Percentiles rank a stretch among this genome's conserved stretches.
phyloP scores from a whole-genome alignment of 1,140 invertebrate genomes.

The Leptonema lineaticorne region DNA sequence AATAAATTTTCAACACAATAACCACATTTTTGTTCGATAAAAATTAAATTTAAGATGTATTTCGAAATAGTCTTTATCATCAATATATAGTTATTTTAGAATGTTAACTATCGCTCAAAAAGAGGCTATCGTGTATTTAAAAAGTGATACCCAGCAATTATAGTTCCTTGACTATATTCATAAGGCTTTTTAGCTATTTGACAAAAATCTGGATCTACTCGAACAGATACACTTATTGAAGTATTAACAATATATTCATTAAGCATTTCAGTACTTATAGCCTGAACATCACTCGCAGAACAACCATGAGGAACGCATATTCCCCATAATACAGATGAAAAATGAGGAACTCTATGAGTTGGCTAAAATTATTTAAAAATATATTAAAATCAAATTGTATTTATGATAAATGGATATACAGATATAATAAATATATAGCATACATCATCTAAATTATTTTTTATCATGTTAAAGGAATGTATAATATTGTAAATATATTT shows the following conservation, averaged over 20 bases:
- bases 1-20: not conserved
- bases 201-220: conserved; percentile 63
- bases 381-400: not conserved
- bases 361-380: conserved; percentile 52
- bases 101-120: no score
- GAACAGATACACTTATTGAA: conserved; percentile 48
- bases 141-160: conserved; percentile 54
- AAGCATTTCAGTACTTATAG: conserved; percentile 50
- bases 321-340: conserved; percentile 63
- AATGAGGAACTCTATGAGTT: conserved; percentile 65
- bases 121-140: not conserved
- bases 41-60: no score
- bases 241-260: conserved; percentile 47
- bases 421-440: conserved; percentile 47
- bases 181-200: conserved; percentile 50
- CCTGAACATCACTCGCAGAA: conserved; percentile 58
- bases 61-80: no score
- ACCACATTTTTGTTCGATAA: no score
- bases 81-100: no score
- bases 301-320: conserved; percentile 63
- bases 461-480: conserved; percentile 64
- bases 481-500: conserved; percentile 58
- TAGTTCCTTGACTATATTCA: conserved; percentile 47
- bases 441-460: conserved; percentile 64
- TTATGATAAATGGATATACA: not conserved